These are phyloP conservation scores for Hemiprocne comata DNA, from an alignment of 2,113 vertebrate species.

Conservation along the genomic window DNA sequence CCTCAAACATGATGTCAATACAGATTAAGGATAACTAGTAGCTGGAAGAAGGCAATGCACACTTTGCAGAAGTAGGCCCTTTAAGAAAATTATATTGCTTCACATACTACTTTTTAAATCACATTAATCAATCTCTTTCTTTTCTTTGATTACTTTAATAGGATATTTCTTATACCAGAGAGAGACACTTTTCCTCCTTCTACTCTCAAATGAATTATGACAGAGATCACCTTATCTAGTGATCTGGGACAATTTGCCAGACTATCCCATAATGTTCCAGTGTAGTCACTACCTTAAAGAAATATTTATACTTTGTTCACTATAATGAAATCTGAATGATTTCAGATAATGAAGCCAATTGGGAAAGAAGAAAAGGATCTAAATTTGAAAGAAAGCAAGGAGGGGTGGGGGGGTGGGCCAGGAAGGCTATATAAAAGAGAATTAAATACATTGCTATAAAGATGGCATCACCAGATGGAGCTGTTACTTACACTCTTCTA, in stretches of 20 bases:
- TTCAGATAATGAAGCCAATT: slow-evolving; percentile 53
- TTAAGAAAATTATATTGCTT: neutral
- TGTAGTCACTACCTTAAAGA: neutral
- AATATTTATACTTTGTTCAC: slow-evolving; percentile 29
- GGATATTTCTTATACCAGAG: slow-evolving; percentile 3
- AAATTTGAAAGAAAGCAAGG: slow-evolving; percentile 29
- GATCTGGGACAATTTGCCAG: slow-evolving; percentile 28
- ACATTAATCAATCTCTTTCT: neutral
- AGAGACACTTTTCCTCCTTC: neutral
- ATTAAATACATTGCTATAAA: slow-evolving; percentile 12
- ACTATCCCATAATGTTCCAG: slow-evolving; percentile 1
- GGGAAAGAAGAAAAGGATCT: slow-evolving; percentile 29
- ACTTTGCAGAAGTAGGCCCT: neutral
- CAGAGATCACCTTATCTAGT: slow-evolving; percentile 16
- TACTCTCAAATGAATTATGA: slow-evolving; percentile 19
- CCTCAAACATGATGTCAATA: neutral
- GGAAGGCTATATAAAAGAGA: neutral
- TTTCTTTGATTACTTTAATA: slow-evolving; percentile 44
- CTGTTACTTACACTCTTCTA: slow-evolving; percentile 9
- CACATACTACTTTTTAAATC: neutral
- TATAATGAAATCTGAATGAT: slow-evolving; percentile 35
- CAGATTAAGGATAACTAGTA: neutral
- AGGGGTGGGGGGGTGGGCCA: no score
- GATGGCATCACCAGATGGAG: slow-evolving; percentile 31
- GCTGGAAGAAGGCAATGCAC: neutral